Evolutionary conservation across 2,888 invertebrate species (phyloP).

Genomic region (Boloria euphrosyne): DNA sequence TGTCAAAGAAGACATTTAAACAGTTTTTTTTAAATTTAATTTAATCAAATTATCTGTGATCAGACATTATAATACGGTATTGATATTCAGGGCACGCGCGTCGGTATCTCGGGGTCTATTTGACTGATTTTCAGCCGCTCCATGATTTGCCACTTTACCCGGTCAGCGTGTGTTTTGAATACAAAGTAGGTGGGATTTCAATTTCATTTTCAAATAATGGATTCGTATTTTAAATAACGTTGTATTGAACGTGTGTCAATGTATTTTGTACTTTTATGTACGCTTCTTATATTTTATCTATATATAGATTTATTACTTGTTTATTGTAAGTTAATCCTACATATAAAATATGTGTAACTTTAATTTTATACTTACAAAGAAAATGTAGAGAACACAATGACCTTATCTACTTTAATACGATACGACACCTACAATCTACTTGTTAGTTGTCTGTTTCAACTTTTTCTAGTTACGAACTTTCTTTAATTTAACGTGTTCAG

Average conservation of each 20-base stretch:
- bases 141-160: slow-evolving; percentile 82
- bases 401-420: too few species aligned
- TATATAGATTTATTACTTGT: too few species aligned
- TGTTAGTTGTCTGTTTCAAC: too few species aligned
- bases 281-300: too few species aligned
- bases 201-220: slow-evolving; percentile 75
- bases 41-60: slow-evolving; percentile 22
- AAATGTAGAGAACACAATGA: too few species aligned
- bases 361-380: too few species aligned
- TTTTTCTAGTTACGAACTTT: too few species aligned
- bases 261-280: slow-evolving; percentile 6
- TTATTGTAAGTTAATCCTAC: too few species aligned
- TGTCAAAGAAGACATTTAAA: too few species aligned
- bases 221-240: slow-evolving; percentile 68
- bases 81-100: slow-evolving; percentile 63
- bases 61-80: slow-evolving; percentile 52
- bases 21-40: background rate
- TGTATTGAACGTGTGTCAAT: slow-evolving; percentile 18
- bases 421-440: too few species aligned
- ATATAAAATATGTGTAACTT: too few species aligned
- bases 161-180: slow-evolving; percentile 73
- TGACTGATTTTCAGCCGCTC: slow-evolving; percentile 81
- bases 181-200: slow-evolving; percentile 70
- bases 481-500: too few species aligned
- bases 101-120: slow-evolving; percentile 78